Conservation (phyloP, 2,113 vertebrate genomes). For the Apaloderma vittatum region DNA sequence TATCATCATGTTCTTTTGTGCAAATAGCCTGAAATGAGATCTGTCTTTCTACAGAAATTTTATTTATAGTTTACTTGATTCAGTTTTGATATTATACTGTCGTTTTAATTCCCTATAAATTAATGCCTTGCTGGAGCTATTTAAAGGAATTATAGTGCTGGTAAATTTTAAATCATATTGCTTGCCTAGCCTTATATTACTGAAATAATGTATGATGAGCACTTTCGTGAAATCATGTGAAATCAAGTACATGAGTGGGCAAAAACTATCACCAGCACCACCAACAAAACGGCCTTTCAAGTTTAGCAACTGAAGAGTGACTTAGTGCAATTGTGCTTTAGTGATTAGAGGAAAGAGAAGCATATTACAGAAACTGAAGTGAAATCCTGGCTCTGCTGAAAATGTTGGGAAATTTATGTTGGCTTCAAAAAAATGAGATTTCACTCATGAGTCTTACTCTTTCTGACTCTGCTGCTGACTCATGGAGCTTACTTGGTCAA, state of each 20-base stretch:
- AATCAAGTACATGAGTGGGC: neutral
- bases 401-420: neutral
- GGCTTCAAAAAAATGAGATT: neutral
- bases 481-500: neutral
- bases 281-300: neutral
- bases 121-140: conserved; percentile 1
- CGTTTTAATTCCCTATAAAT: conserved; percentile 3
- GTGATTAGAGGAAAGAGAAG: neutral
- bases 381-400: neutral
- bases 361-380: neutral
- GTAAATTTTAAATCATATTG: conserved; percentile 34
- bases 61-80: conserved; percentile 14
- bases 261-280: neutral
- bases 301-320: neutral
- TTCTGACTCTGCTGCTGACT: neutral
- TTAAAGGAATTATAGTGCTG: neutral
- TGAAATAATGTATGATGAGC: conserved; percentile 10
- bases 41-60: neutral
- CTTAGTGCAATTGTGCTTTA: neutral
- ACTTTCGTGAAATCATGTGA: neutral
- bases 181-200: neutral
- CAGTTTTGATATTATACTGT: conserved; percentile 1
- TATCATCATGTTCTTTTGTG: neutral
- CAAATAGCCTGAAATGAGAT: neutral
- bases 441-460: neutral